Evolutionary conservation across 2,113 vertebrate genomes (phyloP), one percentile per base, ranked within the genome.

Genomic region (Nannobrachium achirus): DNA sequence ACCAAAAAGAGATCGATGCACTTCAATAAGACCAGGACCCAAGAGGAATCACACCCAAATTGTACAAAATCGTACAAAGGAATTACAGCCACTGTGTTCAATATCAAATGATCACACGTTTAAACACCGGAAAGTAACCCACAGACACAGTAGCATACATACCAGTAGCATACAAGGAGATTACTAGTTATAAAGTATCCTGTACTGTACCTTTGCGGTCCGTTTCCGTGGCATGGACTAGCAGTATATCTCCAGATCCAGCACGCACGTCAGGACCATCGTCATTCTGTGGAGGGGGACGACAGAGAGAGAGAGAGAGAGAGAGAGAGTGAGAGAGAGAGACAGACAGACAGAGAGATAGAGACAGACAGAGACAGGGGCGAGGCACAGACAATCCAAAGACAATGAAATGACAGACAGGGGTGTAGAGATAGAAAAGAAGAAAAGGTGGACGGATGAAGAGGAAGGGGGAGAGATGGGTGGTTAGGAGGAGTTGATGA

Each of bases 251-350:
- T 20, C 96, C 96, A 0, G 98, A 99, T 45, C 98, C 98, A 0
- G 97, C 98, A 1, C 98, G 95, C 3, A 99, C 98, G 42, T 99
- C 98, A 0, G 98, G 98, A 10, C 98, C 98, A 0, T 99, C 98
- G 0, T 99, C 98, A 9, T 93, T 96, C 98, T 99, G 89, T 48
- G 75, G 41, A 6, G 19, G 16, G 40, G 51, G 25, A 65, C 33
- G 33, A 40, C 6, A 19, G n/a, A 15, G 38, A 6, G 10, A 14
- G 44, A 46, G 44, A 14, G 9, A 14, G 44, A n/a, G 25, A 1
- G 33, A 40, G 14, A 15, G 11, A 56, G 55, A 40, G 55, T 39
- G 33, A 56, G 11, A 14, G 8, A 49, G 20, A 57, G 8, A 20
- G 38, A 18, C 14, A 20, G 19, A 7, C 6, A 61, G 25, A 58